Base-by-base conservation (phyloP, 2,888 invertebrate species). In the Villa cingulata region DNA sequence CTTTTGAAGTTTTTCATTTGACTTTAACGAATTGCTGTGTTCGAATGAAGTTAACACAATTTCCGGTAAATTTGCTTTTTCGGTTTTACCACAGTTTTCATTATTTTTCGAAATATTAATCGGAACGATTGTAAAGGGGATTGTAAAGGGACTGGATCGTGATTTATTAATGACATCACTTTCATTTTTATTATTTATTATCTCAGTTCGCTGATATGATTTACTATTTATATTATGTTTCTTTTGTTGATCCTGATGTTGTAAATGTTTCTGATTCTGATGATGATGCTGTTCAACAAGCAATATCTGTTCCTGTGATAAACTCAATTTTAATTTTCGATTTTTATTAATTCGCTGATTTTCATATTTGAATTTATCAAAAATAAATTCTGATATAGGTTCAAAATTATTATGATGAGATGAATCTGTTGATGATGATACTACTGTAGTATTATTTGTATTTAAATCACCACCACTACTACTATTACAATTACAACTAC, bases 11-110 rank as follows among this genome's bases (percentile, higher is more conserved):
- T 32, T 32, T 12, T 1, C 29, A 32, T 32, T 32, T 3, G 12
- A 32, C 12, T 32, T 32, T 12, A 32, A 12, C 12, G 29, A 32
- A 12, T 9, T 4, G 18, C 50, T 48, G n/a, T n/a, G n/a, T 14
- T 57, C 57, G 49, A 58, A 58, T 10, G 62, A 60, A 37, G 57
- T 58, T 18, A 59, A 46, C 23, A 58, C 57, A 27, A 59, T 61
- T 57, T 60, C 60, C 17, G 60, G 59, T 16, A 60, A 55, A 52
- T 57, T 54, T 9, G 45, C 49, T 43, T 48, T 51, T 34, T 54
- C 50, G 39, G 39, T 39, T 40, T 40, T 45, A 16, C 12, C n/a
- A 29, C 37, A 32, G 32, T 17, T 34, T 14, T 27, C 32, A n/a
- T 17, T 27, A 29, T 39, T 34, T n/a, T 45, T 41, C 12, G 39